Evolutionary conservation across 2,797 vertebrate species (phyloP).

Genomic region (Silurus aristotelis): DNA sequence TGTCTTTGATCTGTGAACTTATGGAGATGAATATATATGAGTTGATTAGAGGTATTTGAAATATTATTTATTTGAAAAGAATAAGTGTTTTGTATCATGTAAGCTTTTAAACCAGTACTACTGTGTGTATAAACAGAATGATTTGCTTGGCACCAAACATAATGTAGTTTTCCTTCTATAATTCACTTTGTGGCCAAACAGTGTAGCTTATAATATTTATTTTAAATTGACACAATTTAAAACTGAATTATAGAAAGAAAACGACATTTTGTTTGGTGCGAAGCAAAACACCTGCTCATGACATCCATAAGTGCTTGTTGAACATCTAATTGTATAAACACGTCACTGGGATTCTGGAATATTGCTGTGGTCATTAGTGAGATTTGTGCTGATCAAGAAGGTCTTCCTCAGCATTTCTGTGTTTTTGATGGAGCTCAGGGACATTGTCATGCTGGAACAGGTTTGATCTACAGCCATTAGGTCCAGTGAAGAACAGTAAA

Average conservation of each 20-base stretch:
- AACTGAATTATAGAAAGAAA: too few relatives aligned
- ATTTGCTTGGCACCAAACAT: neutral
- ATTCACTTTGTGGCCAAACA: neutral
- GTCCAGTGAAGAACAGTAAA: too few relatives aligned
- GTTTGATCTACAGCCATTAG: neutral
- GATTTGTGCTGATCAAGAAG: neutral
- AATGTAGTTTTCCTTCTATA: neutral
- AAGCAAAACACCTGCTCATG: neutral
- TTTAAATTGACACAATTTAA: too few relatives aligned
- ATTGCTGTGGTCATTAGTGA: neutral
- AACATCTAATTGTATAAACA: neutral
- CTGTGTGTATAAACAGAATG: neutral
- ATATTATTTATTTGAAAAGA: neutral
- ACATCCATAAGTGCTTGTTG: neutral
- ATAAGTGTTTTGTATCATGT: conserved; percentile 21
- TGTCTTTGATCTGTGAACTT: conserved; percentile 88
- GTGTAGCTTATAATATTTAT: neutral
- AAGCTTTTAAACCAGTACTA: neutral
- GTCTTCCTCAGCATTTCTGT: too few relatives aligned
- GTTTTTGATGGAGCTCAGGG: neutral
- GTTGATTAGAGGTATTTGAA: conserved; percentile 80
- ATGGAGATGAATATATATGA: conserved; percentile 94
- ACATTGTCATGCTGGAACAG: neutral
- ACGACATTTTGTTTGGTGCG: too few relatives aligned
- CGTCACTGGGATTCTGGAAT: neutral